Conservation (phyloP, 2,113 vertebrate species). For the Spermophilus dauricus region DNA sequence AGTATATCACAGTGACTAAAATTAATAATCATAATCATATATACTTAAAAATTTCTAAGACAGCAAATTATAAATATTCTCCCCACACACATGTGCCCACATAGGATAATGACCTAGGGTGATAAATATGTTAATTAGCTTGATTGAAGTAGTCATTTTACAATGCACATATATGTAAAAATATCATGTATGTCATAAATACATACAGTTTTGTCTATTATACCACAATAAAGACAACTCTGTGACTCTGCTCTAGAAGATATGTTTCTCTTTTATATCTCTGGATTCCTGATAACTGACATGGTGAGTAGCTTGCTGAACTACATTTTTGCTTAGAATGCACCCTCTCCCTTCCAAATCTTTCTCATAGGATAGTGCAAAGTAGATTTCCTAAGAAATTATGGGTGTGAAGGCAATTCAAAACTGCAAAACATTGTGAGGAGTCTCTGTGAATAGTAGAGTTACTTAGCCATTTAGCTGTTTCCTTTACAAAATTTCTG, state of each 20-base stretch:
- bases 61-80: not conserved
- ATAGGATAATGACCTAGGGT: not conserved
- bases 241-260: not conserved
- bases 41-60: not conserved
- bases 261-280: not conserved
- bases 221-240: not conserved
- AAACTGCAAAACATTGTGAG: not conserved
- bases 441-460: not conserved
- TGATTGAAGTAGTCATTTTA: not conserved
- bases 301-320: not conserved
- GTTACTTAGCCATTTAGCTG: not conserved
- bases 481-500: not conserved
- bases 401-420: not conserved
- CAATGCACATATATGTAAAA: not conserved
- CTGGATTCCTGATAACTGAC: not conserved
- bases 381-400: not conserved
- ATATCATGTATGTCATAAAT: too few species aligned
- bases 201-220: not conserved
- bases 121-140: not conserved
- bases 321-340: not conserved
- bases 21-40: not conserved
- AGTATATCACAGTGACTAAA: not conserved
- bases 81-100: not conserved
- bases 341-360: not conserved
- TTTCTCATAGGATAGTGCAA: not conserved